These are phyloP conservation scores for Pterostichus niger DNA, from an alignment of 2,888 invertebrate species.

Conservation along the genomic window DNA sequence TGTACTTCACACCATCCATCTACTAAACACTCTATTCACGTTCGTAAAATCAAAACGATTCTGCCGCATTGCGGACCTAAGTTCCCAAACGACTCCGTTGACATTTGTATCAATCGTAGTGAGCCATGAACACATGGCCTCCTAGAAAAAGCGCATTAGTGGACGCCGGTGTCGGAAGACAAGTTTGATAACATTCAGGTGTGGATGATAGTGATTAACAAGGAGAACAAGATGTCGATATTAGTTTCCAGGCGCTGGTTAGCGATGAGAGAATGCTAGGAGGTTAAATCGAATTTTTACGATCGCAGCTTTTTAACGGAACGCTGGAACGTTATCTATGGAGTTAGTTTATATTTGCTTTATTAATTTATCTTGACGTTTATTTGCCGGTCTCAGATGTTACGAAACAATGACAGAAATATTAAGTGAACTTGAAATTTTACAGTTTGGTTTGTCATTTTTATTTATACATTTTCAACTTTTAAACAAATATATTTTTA, in stretches of 20 bases:
- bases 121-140: constrained; percentile 63
- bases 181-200: constrained; percentile 43
- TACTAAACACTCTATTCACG: too few relatives aligned
- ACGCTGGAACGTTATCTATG: constrained; percentile 53
- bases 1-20: too few relatives aligned
- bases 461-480: constrained; percentile 24
- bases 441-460: constrained; percentile 47
- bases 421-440: constrained; percentile 43
- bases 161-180: constrained; percentile 8
- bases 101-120: constrained; percentile 64
- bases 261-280: neutral
- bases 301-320: constrained; percentile 41
- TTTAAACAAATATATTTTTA: constrained; percentile 2
- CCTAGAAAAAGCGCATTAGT: constrained; percentile 63
- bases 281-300: constrained; percentile 61
- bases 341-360: constrained; percentile 56
- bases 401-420: constrained; percentile 54
- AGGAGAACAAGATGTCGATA: constrained; percentile 2
- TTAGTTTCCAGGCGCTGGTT: constrained; percentile 14
- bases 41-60: neutral
- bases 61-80: constrained; percentile 58
- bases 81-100: constrained; percentile 49
- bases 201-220: neutral
- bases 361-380: constrained; percentile 59
- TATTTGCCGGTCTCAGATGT: constrained; percentile 31